Percentiles rank a stretch among this genome's conserved stretches.
These are phyloP conservation scores for Nemopilema nomurai DNA, from an alignment of 30 jellyfish, hydroid and myxozoan species.

Conservation along the genomic window DNA sequence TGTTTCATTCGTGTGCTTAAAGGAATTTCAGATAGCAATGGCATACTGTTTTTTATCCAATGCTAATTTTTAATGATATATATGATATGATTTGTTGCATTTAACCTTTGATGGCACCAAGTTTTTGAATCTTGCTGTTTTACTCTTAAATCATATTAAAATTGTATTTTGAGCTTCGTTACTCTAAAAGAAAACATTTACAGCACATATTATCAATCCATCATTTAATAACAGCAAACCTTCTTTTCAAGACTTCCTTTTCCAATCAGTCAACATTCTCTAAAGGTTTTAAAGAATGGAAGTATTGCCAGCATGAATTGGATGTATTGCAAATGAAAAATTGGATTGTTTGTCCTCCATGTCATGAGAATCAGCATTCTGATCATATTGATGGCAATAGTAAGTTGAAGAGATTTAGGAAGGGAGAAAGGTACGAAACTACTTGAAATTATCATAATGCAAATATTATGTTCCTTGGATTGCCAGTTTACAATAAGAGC, in stretches of 20 bases:
- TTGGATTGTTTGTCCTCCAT: slow-evolving; percentile 55
- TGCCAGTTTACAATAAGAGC: background rate
- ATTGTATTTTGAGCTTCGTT: background rate
- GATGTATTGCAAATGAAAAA: slow-evolving; percentile 23
- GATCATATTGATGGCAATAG: slow-evolving; percentile 57
- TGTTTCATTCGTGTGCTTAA: slow-evolving; percentile 35
- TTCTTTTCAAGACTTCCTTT: background rate
- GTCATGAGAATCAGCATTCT: slow-evolving; percentile 36
- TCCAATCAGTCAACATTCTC: slow-evolving; percentile 25
- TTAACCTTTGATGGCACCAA: background rate
- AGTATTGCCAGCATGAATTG: slow-evolving; percentile 45
- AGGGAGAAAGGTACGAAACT: slow-evolving; percentile 41
- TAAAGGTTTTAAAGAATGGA: slow-evolving; percentile 59
- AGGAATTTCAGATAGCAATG: background rate
- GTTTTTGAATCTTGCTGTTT: background rate
- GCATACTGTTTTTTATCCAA: background rate
- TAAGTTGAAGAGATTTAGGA: slow-evolving; percentile 30
- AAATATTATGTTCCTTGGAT: background rate
- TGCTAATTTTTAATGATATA: background rate
- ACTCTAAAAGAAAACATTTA: background rate
- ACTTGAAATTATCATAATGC: background rate
- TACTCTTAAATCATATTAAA: background rate
- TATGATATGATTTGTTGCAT: background rate
- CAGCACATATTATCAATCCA: background rate
- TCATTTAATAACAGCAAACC: background rate